Percentiles rank a stretch among this genome's conserved stretches.
Conservation (phyloP, 2,888 invertebrate genomes). For the Marronus borbonicus region DNA sequence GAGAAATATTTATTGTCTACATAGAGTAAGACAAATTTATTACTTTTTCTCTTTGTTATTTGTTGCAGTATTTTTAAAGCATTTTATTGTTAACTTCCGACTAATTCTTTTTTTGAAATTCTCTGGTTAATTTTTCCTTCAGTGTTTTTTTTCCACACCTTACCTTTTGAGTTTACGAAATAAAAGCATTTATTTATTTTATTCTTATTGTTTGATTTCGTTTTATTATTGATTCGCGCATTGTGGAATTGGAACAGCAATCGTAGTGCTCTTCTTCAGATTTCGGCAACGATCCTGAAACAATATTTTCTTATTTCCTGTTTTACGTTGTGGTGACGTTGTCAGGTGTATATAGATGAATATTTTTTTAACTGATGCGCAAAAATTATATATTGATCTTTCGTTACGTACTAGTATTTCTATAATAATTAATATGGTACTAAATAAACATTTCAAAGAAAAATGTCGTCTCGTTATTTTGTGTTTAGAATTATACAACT, state of each 20-base stretch:
- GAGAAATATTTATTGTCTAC: slow-evolving; percentile 50
- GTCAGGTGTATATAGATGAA: slow-evolving; percentile 40
- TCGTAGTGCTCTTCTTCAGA: slow-evolving; percentile 15
- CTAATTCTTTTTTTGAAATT: slow-evolving; percentile 38
- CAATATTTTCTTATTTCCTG: slow-evolving; percentile 6
- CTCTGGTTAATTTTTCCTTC: slow-evolving; percentile 46
- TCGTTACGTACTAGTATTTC: slow-evolving; percentile 37
- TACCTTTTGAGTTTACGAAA: slow-evolving; percentile 36
- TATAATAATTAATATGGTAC: slow-evolving; percentile 31
- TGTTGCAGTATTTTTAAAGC: slow-evolving; percentile 52
- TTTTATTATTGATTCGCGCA: slow-evolving; percentile 6
- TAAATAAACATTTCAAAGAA: slow-evolving; percentile 32
- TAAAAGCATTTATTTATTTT: slow-evolving; percentile 53
- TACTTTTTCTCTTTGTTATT: slow-evolving; percentile 47
- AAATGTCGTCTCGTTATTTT: neutral
- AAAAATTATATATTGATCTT: slow-evolving; percentile 39
- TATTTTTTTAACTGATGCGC: slow-evolving; percentile 42
- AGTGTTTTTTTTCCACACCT: neutral
- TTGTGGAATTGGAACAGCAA: slow-evolving; percentile 4
- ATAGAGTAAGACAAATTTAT: slow-evolving; percentile 45
- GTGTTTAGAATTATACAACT: neutral
- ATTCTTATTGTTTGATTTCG: slow-evolving; percentile 33
- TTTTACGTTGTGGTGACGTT: slow-evolving; percentile 25
- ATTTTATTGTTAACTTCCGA: slow-evolving; percentile 48
- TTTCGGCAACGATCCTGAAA: slow-evolving; percentile 5